Evolutionary conservation across 2,797 vertebrate genomes (phyloP).

Genomic region (Lepus oiostolus): DNA sequence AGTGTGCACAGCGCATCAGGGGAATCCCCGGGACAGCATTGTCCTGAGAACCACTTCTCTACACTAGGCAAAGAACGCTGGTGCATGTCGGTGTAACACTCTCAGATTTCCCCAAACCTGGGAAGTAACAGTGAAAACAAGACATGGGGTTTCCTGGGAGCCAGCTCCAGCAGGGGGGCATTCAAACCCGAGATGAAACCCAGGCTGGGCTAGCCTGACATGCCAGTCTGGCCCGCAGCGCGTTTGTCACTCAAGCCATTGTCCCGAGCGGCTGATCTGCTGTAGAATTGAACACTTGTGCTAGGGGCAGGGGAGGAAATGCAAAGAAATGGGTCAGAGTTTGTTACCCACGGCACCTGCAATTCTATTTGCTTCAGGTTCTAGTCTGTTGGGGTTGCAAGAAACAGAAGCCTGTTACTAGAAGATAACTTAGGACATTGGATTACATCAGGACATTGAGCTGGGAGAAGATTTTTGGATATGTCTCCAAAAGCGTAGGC

Average conservation of each 20-base stretch:
- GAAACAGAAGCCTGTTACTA: not conserved
- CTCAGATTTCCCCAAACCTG: not conserved
- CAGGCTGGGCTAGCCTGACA: not conserved
- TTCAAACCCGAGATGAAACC: not conserved
- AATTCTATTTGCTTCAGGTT: not conserved
- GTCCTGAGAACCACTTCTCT: not conserved
- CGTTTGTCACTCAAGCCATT: not conserved
- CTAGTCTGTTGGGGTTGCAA: not conserved
- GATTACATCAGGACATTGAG: no score
- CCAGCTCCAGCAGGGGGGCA: not conserved
- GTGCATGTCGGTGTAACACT: not conserved
- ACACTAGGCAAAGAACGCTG: not conserved
- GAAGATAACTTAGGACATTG: no score
- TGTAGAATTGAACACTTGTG: not conserved
- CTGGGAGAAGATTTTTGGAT: no score
- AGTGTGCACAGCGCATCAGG: not conserved
- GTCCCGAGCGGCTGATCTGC: not conserved
- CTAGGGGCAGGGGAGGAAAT: not conserved
- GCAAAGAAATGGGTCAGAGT: not conserved
- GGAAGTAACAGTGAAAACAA: conserved; percentile 11
- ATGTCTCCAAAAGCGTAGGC: no score
- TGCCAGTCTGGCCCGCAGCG: not conserved
- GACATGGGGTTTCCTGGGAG: not conserved
- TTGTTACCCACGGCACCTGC: not conserved
- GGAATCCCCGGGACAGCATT: not conserved